Evolutionary conservation across 2,113 vertebrate species (phyloP).

Genomic region (Crotalus horridus): DNA sequence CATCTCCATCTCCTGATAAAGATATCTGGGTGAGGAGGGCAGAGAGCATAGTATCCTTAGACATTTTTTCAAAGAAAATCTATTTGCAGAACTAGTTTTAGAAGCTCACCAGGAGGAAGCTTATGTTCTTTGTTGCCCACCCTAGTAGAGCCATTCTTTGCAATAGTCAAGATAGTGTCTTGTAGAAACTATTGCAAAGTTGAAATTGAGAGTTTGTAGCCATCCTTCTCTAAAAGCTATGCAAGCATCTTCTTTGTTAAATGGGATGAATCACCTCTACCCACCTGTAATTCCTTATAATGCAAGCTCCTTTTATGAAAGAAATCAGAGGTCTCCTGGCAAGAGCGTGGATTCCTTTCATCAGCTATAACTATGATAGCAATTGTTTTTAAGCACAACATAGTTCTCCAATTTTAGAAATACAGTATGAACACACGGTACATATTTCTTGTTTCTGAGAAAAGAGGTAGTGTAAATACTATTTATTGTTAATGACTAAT

Average conservation of each 20-base stretch:
- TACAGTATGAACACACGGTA: background rate
- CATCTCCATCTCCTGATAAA: background rate
- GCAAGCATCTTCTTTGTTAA: background rate
- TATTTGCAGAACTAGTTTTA: background rate
- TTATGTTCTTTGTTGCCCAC: background rate
- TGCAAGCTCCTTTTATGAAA: too few relatives aligned
- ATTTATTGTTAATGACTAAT: background rate
- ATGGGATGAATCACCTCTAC: background rate
- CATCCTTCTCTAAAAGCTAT: background rate
- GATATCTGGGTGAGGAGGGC: background rate
- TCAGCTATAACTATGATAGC: background rate
- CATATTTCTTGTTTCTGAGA: background rate
- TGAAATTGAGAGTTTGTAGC: background rate
- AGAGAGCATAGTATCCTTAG: background rate
- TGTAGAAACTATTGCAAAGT: background rate
- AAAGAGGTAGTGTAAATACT: background rate
- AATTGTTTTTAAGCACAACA: background rate
- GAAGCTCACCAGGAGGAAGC: background rate
- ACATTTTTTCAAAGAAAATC: background rate
- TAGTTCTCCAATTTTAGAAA: background rate
- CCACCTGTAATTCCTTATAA: background rate
- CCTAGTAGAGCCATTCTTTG: background rate
- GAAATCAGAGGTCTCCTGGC: background rate
- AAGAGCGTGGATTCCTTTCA: background rate
- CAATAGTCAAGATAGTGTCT: background rate